Percentiles rank a stretch among this genome's conserved stretches.
Evolutionary conservation across 2,888 invertebrate genomes (phyloP).

Genomic region (Operophtera brumata): DNA sequence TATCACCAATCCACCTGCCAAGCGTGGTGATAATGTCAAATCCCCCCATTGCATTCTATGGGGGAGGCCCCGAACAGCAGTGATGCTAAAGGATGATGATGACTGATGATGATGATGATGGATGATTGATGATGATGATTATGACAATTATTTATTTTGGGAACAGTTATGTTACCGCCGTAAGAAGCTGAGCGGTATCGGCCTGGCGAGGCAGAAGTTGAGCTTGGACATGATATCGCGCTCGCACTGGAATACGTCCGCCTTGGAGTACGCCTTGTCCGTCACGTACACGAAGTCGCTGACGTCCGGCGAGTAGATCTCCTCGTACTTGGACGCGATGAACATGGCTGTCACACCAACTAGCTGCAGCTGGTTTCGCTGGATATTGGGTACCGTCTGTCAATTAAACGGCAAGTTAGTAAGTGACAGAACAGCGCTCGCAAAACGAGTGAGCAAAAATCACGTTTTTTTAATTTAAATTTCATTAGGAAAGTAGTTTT

Average conservation of each 20-base stretch:
- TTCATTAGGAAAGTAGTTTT: no score
- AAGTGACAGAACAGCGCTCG: no score
- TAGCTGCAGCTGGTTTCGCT: conserved; percentile 88
- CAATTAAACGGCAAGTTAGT: conserved; percentile 19
- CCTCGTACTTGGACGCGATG: conserved; percentile 97
- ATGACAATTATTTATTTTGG: no score
- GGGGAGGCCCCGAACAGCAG: no score
- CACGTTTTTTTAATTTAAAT: no score
- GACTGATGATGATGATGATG: no score
- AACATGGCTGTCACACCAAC: conserved; percentile 95
- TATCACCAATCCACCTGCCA: no score
- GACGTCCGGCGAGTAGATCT: conserved; percentile 93
- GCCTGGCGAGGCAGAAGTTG: conserved; percentile 90
- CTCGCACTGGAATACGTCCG: conserved; percentile 92
- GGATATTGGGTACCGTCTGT: conserved; percentile 82
- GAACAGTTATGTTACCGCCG: conserved; percentile 82
- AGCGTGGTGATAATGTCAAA: no score
- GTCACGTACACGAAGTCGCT: conserved; percentile 95
- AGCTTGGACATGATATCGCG: conserved; percentile 86
- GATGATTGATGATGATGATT: no score
- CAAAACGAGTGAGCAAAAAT: no score
- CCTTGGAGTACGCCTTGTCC: conserved; percentile 90
- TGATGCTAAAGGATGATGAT: no score
- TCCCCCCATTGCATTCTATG: no score
- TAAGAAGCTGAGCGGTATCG: conserved; percentile 93